Evolutionary conservation across 2,113 vertebrate genomes (phyloP).

Genomic region (human): DNA sequence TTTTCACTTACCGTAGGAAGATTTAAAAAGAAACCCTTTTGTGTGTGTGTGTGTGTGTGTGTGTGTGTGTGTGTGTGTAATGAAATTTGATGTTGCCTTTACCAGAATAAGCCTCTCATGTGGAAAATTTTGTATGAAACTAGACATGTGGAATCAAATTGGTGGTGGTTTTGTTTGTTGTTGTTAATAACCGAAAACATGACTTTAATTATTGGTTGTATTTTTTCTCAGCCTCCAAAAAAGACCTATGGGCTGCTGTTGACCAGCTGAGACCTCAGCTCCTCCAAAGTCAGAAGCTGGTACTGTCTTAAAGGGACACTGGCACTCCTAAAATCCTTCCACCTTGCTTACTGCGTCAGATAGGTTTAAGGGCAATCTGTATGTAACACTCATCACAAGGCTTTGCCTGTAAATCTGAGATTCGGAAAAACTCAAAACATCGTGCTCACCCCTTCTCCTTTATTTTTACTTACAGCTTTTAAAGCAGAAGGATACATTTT

Average conservation of each 20-base stretch:
- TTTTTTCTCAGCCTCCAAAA: conserved; percentile 64
- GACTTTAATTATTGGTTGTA: conserved; percentile 66
- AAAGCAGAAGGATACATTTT: neutral
- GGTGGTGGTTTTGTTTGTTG: conserved; percentile 58
- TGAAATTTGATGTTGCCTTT: neutral
- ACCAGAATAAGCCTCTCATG: conserved; percentile 30
- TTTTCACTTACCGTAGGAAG: neutral
- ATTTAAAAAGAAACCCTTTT: neutral
- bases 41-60: too few relatives aligned
- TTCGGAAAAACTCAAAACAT: neutral
- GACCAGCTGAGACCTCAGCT: conserved; percentile 34
- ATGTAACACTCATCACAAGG: neutral
- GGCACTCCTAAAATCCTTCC: accelerated
- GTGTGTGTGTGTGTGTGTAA: neutral
- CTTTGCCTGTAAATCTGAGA: neutral
- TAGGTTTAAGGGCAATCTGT: neutral
- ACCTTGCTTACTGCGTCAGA: neutral
- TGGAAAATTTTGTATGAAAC: conserved; percentile 62
- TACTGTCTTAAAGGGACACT: neutral
- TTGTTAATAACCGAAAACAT: conserved; percentile 64
- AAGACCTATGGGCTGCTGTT: neutral
- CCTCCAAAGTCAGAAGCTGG: neutral
- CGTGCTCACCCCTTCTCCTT: neutral
- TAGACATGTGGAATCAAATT: conserved; percentile 46
- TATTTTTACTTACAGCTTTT: neutral